Evolutionary conservation across 2,888 invertebrate genomes (phyloP).

Genomic region (Pseudococcus longispinus): DNA sequence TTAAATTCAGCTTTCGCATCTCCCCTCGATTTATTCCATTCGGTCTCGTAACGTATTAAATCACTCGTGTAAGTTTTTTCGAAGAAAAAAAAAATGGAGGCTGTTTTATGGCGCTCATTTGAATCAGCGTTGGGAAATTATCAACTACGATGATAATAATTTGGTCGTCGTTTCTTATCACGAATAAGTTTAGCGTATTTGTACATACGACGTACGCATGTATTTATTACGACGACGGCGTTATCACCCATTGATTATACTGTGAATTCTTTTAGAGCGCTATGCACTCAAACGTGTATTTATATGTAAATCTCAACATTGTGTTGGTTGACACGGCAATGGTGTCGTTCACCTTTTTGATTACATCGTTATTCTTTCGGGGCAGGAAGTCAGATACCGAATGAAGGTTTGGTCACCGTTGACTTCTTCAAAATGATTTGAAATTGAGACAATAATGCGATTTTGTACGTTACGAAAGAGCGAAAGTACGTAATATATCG

Average conservation of each 20-base stretch:
- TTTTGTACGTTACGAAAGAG: not conserved
- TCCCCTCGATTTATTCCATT: not conserved
- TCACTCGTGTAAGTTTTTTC: not conserved
- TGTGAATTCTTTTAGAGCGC: not conserved
- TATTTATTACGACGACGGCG: conserved; percentile 19
- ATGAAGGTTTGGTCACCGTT: not conserved
- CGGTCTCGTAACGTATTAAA: not conserved
- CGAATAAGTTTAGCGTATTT: not conserved
- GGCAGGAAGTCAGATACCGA: conserved; percentile 16
- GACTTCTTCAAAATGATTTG: not conserved
- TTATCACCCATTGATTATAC: conserved; percentile 27
- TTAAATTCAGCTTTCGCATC: not conserved
- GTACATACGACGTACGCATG: not conserved
- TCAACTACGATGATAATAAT: not conserved
- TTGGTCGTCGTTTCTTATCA: conserved; percentile 8
- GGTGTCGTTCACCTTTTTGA: conserved; percentile 36
- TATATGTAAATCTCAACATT: conserved; percentile 44
- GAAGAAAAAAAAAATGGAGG: not conserved
- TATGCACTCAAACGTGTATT: conserved; percentile 22
- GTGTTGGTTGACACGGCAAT: conserved; percentile 33
- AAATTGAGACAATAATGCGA: conserved; percentile 1
- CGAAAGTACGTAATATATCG: not conserved
- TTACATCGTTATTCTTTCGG: conserved; percentile 34
- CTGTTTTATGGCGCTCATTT: not conserved
- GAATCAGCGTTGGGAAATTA: not conserved